phyloP scores from a whole-genome alignment of 2,113 vertebrate species.

The Hipposideros armiger region DNA sequence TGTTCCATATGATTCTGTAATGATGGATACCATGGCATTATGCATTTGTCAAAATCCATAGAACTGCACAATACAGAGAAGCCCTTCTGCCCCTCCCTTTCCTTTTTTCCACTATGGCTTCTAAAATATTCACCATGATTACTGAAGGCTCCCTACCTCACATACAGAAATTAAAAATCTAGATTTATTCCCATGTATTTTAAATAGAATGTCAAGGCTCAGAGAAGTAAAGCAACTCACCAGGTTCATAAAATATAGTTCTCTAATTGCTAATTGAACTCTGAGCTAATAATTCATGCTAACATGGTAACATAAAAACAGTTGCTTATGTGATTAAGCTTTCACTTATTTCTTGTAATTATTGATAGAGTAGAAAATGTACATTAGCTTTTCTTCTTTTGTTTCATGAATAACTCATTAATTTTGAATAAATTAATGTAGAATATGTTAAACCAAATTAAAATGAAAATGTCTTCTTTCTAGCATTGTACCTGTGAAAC shows the following conservation, averaged over 20 bases:
- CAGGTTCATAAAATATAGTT: constrained; percentile 54
- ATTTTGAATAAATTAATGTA: constrained; percentile 64
- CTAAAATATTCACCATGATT: not conserved
- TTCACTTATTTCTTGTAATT: constrained; percentile 47
- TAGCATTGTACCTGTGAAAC: not conserved
- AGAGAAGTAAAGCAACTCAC: constrained; percentile 7
- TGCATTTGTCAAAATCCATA: not conserved
- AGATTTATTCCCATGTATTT: constrained; percentile 7
- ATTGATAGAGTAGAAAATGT: constrained; percentile 59
- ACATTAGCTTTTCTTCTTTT: constrained; percentile 12
- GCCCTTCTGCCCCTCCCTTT: accelerated
- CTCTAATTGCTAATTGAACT: constrained; percentile 63
- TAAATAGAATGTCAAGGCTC: not conserved
- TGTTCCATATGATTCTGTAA: not conserved
- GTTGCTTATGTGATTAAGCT: constrained; percentile 56
- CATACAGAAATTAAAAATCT: not conserved
- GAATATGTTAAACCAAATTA: constrained; percentile 20
- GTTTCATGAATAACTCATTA: constrained; percentile 48
- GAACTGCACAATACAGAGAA: not conserved
- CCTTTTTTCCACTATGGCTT: accelerated
- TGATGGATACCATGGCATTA: not conserved
- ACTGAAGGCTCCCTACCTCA: not conserved
- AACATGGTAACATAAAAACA: constrained; percentile 65
- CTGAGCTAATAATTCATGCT: constrained; percentile 66
- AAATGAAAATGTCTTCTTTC: not conserved